Conservation (phyloP, 92 coral and sea anemone genomes). For the Chrysogorgia sp. region DNA sequence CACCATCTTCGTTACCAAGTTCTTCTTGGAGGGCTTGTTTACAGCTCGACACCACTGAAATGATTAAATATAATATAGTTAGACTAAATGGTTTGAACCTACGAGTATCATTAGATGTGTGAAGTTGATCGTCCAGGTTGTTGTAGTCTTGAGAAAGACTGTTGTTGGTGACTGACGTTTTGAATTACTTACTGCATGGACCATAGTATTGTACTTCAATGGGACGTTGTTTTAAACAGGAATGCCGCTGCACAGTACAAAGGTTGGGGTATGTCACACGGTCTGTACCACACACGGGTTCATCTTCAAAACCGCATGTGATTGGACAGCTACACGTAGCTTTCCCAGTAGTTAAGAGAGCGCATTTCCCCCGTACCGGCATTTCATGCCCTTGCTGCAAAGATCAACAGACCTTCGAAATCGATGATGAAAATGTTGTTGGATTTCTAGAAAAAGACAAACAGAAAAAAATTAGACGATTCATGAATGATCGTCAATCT, state of each 20-base stretch:
- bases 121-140: too few relatives aligned
- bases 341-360: constrained; percentile 16
- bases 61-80: not conserved
- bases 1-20: constrained; percentile 44
- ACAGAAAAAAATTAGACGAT: too few relatives aligned
- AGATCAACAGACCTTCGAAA: constrained; percentile 19
- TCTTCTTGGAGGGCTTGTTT: constrained; percentile 40
- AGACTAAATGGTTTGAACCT: not conserved
- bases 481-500: too few relatives aligned
- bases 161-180: too few relatives aligned
- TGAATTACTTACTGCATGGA: constrained; percentile 28
- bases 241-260: constrained; percentile 30
- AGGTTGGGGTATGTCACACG: constrained; percentile 29
- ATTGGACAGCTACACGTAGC: constrained; percentile 28
- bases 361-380: constrained; percentile 37
- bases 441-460: constrained; percentile 13
- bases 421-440: constrained; percentile 33
- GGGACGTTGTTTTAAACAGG: constrained; percentile 30
- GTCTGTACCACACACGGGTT: constrained; percentile 43
- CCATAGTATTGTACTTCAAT: constrained; percentile 29
- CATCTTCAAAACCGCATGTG: constrained; percentile 26
- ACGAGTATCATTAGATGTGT: too few relatives aligned
- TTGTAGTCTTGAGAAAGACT: too few relatives aligned
- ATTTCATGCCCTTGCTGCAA: not conserved
- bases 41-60: constrained; percentile 39